Evolutionary conservation across 2,797 vertebrate genomes (phyloP).

Genomic region (Rallus crepitans): DNA sequence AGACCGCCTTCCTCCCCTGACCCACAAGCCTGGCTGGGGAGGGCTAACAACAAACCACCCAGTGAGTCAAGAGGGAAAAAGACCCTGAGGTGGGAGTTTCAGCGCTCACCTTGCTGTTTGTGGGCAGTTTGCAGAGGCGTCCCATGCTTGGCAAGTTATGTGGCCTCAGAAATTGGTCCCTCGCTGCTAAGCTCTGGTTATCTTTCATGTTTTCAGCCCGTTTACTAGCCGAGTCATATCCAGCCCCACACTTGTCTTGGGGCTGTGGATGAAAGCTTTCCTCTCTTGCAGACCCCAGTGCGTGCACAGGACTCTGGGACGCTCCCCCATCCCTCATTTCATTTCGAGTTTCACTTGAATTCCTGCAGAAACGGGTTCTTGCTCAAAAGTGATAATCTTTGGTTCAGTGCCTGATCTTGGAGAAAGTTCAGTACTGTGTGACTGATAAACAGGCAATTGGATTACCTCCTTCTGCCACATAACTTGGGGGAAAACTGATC

Average conservation of each 20-base stretch:
- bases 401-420: accelerated
- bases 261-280: background rate
- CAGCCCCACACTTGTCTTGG: accelerated
- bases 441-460: background rate
- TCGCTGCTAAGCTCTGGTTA: background rate
- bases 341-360: background rate
- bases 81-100: background rate
- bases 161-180: background rate
- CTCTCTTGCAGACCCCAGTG: background rate
- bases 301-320: background rate
- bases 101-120: background rate
- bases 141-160: accelerated
- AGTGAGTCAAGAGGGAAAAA: background rate
- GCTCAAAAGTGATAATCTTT: accelerated
- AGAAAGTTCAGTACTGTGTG: background rate
- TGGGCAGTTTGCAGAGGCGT: background rate
- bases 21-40: accelerated
- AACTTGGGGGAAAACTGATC: background rate
- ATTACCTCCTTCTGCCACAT: background rate
- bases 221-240: background rate
- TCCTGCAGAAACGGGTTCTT: background rate
- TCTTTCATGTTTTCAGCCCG: accelerated
- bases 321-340: accelerated
- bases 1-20: background rate
- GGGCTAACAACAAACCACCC: background rate